Evolutionary conservation across 2,888 invertebrate species (phyloP), one percentile per base, ranked within the genome.

Genomic region (Lycophotia porphyrea): DNA sequence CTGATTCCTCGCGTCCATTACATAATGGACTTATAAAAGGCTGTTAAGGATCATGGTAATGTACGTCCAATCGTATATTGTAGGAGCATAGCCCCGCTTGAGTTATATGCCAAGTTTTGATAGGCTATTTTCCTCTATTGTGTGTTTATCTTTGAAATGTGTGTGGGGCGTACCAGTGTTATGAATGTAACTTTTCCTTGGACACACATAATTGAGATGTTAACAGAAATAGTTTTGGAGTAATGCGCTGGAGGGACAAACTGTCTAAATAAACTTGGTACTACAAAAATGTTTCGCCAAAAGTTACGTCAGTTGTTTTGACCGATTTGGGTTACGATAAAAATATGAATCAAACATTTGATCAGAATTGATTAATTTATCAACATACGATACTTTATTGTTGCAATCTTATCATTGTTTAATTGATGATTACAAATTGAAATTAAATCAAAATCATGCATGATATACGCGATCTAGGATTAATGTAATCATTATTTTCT

Each of bases 1-100:
- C 90, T 89, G 88, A 88, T 91, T 91, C 88, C 81, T 91, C 87
- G 90, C 90, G 89, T 90, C 91, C 90, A 91, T 92, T 93, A 91
- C 88, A 91, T 93, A 94, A 94, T 92, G 88, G 93, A 88, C 90
- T 92, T 92, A 91, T 90, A 93, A 93, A 77, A 92, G 91, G 90
- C 92, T 92, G 90, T 92, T 94, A 91, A 92, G 92, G 90, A 92
- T 91, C 91, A 93, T 91, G 91, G 90, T 90, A 92, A 93, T 92
- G 87, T 89, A 89, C 86, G 88, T 84, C 81, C 86, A 86, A 90
- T 91, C 86, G 88, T 89, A 90, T 90, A 91, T 88, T 90, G 87
- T 83, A 78, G 75, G 78, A 83, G 88, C 86, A 89, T 83, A 90
- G 85, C 75, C 82, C 70, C 67, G 86, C 74, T 89, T 93, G 93